Conservation (phyloP, 2,888 invertebrate species). For the Sisyra nigra region DNA sequence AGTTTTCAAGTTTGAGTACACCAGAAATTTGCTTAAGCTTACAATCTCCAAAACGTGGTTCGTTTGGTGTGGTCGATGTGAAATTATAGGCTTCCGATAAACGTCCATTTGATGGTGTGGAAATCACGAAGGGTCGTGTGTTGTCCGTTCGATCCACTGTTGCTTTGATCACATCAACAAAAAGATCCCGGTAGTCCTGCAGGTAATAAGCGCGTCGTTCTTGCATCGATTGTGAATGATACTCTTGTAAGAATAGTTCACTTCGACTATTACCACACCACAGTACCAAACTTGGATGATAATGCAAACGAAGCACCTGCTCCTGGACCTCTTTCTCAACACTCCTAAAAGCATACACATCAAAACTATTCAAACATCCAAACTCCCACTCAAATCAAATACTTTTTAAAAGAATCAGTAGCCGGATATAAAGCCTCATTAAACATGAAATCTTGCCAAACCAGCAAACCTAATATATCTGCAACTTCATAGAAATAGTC, state of each 20-base stretch:
- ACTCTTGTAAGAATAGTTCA: slow-evolving; percentile 55
- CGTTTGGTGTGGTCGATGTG: slow-evolving; percentile 55
- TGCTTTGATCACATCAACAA: slow-evolving; percentile 50
- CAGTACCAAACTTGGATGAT: slow-evolving; percentile 65
- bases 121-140: slow-evolving; percentile 50
- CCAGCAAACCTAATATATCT: slow-evolving; percentile 67
- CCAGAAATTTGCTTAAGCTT: too few relatives aligned
- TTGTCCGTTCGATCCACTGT: slow-evolving; percentile 41
- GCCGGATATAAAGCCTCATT: slow-evolving; percentile 81
- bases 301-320: slow-evolving; percentile 57
- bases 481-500: slow-evolving; percentile 69
- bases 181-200: slow-evolving; percentile 62
- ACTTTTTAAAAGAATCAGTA: slow-evolving; percentile 43
- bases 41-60: slow-evolving; percentile 64
- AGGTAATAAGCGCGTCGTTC: slow-evolving; percentile 24
- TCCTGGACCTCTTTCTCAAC: slow-evolving; percentile 56
- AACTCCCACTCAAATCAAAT: slow-evolving; percentile 3
- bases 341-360: slow-evolving; percentile 22
- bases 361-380: slow-evolving; percentile 11
- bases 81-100: slow-evolving; percentile 51
- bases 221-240: too few relatives aligned
- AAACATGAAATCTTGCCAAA: slow-evolving; percentile 93
- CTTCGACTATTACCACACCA: slow-evolving; percentile 90
- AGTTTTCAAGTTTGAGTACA: too few relatives aligned
- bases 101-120: slow-evolving; percentile 74